Conservation (phyloP, 2,888 invertebrate species). For the Drosophila pseudotalamancana region DNA sequence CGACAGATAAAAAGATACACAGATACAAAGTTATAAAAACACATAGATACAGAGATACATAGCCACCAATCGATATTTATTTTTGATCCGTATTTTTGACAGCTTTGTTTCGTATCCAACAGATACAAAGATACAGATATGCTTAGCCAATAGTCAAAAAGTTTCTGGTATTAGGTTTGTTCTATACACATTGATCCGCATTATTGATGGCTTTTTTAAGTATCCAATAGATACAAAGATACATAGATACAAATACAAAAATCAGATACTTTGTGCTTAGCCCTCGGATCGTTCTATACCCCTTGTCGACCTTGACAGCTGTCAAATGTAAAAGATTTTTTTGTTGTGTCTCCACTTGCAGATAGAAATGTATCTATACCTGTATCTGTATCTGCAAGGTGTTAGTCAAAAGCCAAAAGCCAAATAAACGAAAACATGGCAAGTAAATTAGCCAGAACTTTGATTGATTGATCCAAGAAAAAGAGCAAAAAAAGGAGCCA, state of each 20-base stretch:
- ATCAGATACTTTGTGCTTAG: slow-evolving; percentile 15
- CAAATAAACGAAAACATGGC: slow-evolving; percentile 50
- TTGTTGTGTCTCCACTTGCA: too few relatives aligned
- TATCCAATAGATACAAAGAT: neutral
- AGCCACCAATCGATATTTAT: too few relatives aligned
- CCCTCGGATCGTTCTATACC: slow-evolving; percentile 24
- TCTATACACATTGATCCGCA: too few relatives aligned
- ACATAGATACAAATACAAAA: neutral
- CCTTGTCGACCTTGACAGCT: slow-evolving; percentile 32
- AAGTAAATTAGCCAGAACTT: slow-evolving; percentile 64
- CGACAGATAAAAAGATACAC: slow-evolving; percentile 3
- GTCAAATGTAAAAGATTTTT: slow-evolving; percentile 25
- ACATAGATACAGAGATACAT: too few relatives aligned
- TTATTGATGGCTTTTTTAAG: neutral
- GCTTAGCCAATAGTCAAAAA: too few relatives aligned
- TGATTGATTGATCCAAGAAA: slow-evolving; percentile 64
- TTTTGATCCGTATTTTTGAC: too few relatives aligned
- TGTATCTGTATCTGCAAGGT: slow-evolving; percentile 1
- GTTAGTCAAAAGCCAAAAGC: slow-evolving; percentile 8
- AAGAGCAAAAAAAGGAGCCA: neutral
- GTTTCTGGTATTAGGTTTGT: too few relatives aligned
- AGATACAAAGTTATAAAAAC: too few relatives aligned
- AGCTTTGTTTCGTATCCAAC: too few relatives aligned
- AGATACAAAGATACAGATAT: too few relatives aligned
- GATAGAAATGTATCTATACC: too few relatives aligned